Percentiles rank a stretch among this genome's conserved stretches.
Evolutionary conservation across 2,113 vertebrate genomes (phyloP).

Genomic region (Gila orcuttii): DNA sequence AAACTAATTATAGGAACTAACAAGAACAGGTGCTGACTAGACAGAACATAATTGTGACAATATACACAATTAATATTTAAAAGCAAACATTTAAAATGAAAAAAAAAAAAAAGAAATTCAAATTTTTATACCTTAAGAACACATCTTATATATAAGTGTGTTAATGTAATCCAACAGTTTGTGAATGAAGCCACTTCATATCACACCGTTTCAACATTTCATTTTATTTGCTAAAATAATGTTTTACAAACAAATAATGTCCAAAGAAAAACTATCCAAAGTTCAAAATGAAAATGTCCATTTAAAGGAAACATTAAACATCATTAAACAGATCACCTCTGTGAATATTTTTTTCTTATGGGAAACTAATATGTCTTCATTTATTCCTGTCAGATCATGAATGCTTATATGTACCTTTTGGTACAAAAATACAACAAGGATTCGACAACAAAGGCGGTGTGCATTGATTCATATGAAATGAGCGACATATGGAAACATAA

Average conservation of each 20-base stretch:
- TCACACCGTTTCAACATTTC: background rate
- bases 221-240: background rate
- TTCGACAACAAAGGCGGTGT: no score
- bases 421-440: no score
- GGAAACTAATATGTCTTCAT: background rate
- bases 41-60: no score
- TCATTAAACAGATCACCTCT: background rate
- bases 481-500: no score
- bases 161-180: background rate
- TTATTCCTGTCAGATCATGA: no score
- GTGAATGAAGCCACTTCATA: background rate
- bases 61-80: no score
- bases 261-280: background rate
- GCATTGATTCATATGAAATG: no score
- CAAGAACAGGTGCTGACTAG: no score
- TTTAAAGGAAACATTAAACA: background rate
- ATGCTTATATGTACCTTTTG: no score
- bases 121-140: background rate
- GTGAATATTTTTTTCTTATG: background rate
- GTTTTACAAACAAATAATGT: background rate
- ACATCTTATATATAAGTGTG: background rate
- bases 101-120: no score
- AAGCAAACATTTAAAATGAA: no score
- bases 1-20: no score
- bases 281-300: background rate